Evolutionary conservation across 2,888 invertebrate genomes (phyloP), one percentile per base, ranked within the genome.

Genomic region (Clistopyga incitator): DNA sequence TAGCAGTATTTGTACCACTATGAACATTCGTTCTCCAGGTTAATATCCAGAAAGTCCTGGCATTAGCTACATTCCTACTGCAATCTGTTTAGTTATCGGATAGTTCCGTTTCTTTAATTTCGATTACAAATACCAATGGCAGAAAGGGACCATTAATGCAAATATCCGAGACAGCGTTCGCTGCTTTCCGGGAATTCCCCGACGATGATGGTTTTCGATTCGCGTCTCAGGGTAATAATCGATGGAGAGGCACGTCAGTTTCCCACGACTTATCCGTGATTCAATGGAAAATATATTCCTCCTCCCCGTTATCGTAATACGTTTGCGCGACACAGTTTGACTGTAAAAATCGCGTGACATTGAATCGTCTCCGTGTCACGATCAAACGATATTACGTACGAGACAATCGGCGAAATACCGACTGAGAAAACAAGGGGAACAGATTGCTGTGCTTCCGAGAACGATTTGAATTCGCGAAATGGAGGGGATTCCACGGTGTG

Each of bases 21-120:
- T 15, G 50, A 78, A 59, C 70, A 78, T 83, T 71, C 65, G 67
- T 76, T 79, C 65, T 38, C 65, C 65, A 42, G 52, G 65, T 83
- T 76, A 79, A 79, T 82, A 82, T 75, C 74, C 34, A 75, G 75
- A 47, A 70, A 78, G 61, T 23, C 42, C 38, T 20, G 34, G 61
- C 38, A 75, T 75, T 64, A 78, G 65, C 50, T 25, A 64, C 59
- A 78, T 82, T 75, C 78, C 70, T 47, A 3, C 6, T 45, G 25
- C 72, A 72, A 78, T 70, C 56, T 56, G 54, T 56, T 77, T 50
- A 47, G 59, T 18, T 64, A 68, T 72, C 20, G 74, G 61, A 70
- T 61, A 45, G 42, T 77, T 34, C 25, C 6, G n/a, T 67, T 56
- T 45, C 42, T 38, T 54, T 59, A 11, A 45, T 20, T 65, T 6